phyloP scores from a whole-genome alignment of 2,113 vertebrate species.

The Dolichallabes microphthalmus region DNA sequence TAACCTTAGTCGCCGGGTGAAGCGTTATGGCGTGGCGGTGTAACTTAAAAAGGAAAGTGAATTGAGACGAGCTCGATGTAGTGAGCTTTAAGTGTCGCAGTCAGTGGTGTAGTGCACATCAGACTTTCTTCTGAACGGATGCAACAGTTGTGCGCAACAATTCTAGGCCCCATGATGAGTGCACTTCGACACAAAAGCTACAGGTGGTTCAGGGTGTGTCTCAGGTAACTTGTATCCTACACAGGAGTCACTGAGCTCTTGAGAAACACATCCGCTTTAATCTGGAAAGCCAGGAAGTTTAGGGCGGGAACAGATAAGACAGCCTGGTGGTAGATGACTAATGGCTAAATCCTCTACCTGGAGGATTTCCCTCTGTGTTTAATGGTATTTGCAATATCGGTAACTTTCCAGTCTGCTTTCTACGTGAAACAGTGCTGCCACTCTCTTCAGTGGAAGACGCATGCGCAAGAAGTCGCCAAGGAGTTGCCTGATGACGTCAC shows the following conservation, averaged over 20 bases:
- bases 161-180: slow-evolving; percentile 37
- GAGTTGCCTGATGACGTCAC: not conserved
- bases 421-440: not conserved
- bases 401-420: slow-evolving; percentile 1
- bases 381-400: not conserved
- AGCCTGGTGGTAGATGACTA: not conserved
- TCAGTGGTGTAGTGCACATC: not conserved
- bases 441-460: not conserved
- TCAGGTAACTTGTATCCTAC: slow-evolving; percentile 11
- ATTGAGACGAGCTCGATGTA: not conserved
- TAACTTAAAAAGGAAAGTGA: not conserved
- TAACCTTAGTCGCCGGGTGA: not conserved
- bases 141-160: slow-evolving; percentile 68
- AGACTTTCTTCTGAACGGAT: slow-evolving; percentile 55
- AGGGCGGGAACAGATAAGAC: not conserved
- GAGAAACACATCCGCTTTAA: not conserved
- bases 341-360: not conserved
- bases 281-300: slow-evolving; percentile 1
- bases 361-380: not conserved
- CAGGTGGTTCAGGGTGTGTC: slow-evolving; percentile 63
- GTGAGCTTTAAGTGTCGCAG: not conserved
- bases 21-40: not conserved
- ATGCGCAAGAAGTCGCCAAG: not conserved
- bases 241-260: not conserved
- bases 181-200: slow-evolving; percentile 46